Evolutionary conservation across 2,888 invertebrate species (phyloP).

Genomic region (Diadegma fenestrale): DNA sequence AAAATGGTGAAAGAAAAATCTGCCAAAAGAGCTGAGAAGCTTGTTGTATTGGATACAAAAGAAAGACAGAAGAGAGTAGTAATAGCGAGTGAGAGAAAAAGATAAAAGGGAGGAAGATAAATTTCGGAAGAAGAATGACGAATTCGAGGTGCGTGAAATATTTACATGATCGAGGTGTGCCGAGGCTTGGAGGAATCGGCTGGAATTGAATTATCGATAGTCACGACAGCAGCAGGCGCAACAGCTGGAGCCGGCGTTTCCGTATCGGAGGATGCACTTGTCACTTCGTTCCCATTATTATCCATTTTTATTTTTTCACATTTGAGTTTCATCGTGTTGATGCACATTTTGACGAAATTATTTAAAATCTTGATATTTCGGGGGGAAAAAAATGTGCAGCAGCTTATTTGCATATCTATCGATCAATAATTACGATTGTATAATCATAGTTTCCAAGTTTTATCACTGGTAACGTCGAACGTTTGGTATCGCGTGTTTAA

Average conservation of each 20-base stretch:
- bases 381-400: not conserved
- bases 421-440: not conserved
- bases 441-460: not conserved
- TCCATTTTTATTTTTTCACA: conserved; percentile 82
- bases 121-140: conserved; percentile 26
- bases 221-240: conserved; percentile 66
- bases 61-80: not conserved
- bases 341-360: conserved; percentile 79
- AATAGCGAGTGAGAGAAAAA: not conserved
- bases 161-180: conserved; percentile 84
- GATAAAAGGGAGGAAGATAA: conserved; percentile 27
- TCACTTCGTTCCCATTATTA: conserved; percentile 70
- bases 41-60: not conserved
- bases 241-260: conserved; percentile 71
- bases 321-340: conserved; percentile 80
- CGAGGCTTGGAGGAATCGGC: conserved; percentile 75
- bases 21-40: not conserved
- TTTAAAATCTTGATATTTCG: not conserved
- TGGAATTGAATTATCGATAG: conserved; percentile 63
- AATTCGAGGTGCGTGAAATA: conserved; percentile 68
- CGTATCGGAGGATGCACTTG: conserved; percentile 75
- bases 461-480: not conserved
- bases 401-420: not conserved
- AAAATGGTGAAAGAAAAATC: not conserved
- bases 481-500: conserved; percentile 21